Conservation (phyloP, 1,140 invertebrate genomes). For the Hormaphis cornu region DNA sequence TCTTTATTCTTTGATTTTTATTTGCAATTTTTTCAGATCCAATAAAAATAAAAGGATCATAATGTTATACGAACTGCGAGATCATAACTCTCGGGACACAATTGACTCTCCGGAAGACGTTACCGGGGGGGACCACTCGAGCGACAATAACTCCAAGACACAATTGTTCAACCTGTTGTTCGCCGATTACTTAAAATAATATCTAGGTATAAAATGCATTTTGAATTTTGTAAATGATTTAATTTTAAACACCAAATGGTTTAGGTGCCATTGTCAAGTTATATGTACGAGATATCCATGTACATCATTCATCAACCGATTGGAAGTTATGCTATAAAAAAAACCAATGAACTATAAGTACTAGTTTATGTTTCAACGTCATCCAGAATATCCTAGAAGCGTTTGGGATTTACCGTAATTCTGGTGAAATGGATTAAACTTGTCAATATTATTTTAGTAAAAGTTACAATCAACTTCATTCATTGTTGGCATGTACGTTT, state of each 20-base stretch:
- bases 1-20: no score
- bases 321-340: background rate
- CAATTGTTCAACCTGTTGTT: background rate
- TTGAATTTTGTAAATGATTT: no score
- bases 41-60: no score
- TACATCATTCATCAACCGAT: background rate
- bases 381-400: background rate
- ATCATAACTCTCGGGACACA: no score
- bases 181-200: background rate
- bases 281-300: background rate
- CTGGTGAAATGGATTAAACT: background rate
- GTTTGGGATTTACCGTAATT: background rate
- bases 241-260: background rate
- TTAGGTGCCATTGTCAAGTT: background rate
- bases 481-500: background rate
- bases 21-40: no score
- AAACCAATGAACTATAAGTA: background rate
- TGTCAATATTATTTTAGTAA: conserved; percentile 5
- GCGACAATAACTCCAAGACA: no score
- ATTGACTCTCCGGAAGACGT: background rate
- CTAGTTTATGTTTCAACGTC: background rate
- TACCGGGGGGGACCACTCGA: no score
- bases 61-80: no score
- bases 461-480: background rate
- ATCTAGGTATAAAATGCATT: no score